phyloP scores from a whole-genome alignment of 2,888 invertebrate genomes.

The Sepioteuthis lessoniana region DNA sequence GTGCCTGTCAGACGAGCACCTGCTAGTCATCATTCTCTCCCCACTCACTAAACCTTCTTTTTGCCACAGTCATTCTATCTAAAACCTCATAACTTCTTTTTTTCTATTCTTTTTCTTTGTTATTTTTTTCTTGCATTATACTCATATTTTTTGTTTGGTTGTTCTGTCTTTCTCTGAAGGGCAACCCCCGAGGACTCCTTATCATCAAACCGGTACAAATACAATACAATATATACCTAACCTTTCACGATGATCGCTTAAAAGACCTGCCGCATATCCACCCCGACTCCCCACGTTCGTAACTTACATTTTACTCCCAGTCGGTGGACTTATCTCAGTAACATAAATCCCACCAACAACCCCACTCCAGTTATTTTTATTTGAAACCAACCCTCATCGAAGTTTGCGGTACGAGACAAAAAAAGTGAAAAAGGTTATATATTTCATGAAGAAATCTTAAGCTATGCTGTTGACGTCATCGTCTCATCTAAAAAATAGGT shows the following conservation, averaged over 20 bases:
- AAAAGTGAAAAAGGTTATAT: not conserved
- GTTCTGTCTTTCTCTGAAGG: not conserved
- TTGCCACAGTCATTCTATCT: not conserved
- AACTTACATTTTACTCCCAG: not conserved
- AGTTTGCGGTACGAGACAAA: not conserved
- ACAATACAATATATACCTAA: not conserved
- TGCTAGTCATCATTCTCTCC: not conserved
- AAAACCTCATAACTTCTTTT: not conserved
- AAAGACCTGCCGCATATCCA: not conserved
- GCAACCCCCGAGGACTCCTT: conserved; percentile 33
- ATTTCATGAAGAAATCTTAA: not conserved
- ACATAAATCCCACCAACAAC: not conserved
- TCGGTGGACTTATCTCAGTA: not conserved
- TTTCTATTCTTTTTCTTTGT: too few relatives aligned
- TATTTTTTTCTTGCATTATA: not conserved
- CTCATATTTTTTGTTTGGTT: not conserved
- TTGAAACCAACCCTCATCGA: not conserved
- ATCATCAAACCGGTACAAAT: not conserved
- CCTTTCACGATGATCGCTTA: not conserved
- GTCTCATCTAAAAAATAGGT: not conserved
- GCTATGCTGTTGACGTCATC: not conserved
- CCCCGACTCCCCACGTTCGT: not conserved
- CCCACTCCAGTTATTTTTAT: not conserved
- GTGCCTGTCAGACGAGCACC: conserved; percentile 33
- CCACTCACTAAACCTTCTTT: not conserved